These are phyloP conservation scores for Drosophila merina DNA, from an alignment of 2,888 invertebrate species.

Conservation along the genomic window DNA sequence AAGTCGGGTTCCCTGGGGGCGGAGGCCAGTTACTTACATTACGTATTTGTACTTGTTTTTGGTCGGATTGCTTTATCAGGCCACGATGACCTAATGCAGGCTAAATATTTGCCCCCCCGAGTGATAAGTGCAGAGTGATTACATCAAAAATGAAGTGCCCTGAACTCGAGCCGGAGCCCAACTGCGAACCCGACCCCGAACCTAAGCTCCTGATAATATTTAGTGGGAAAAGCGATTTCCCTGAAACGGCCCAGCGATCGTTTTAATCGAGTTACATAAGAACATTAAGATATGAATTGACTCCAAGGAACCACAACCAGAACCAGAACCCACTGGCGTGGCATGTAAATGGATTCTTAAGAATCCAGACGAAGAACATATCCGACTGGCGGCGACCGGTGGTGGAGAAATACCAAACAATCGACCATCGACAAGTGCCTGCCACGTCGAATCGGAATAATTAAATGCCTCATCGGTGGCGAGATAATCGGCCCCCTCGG, in stretches of 20 bases:
- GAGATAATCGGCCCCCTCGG: slow-evolving; percentile 65
- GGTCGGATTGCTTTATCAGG: slow-evolving; percentile 42
- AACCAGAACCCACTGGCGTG: background rate
- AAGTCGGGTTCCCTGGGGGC: slow-evolving; percentile 4
- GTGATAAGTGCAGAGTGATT: slow-evolving; percentile 35
- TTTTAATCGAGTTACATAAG: slow-evolving; percentile 35
- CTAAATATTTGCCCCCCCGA: slow-evolving; percentile 64
- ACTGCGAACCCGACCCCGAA: background rate
- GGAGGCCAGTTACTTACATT: background rate
- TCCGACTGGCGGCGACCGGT: background rate
- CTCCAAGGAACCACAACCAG: slow-evolving; percentile 13
- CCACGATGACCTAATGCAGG: slow-evolving; percentile 68
- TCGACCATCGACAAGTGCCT: slow-evolving; percentile 59
- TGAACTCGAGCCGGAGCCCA: slow-evolving; percentile 36
- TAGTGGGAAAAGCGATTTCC: slow-evolving; percentile 38
- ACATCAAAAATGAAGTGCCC: slow-evolving; percentile 54
- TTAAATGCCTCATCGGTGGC: slow-evolving; percentile 62
- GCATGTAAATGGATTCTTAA: slow-evolving; percentile 34
- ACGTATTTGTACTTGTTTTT: slow-evolving; percentile 24
- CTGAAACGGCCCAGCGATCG: slow-evolving; percentile 14
- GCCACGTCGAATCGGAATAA: slow-evolving; percentile 75
- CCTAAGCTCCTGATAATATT: slow-evolving; percentile 36
- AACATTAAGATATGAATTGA: slow-evolving; percentile 31
- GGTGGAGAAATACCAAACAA: slow-evolving; percentile 30
- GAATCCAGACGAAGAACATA: slow-evolving; percentile 3